phyloP scores from a whole-genome alignment of 1,140 invertebrate genomes.

The Elysia chlorotica region DNA sequence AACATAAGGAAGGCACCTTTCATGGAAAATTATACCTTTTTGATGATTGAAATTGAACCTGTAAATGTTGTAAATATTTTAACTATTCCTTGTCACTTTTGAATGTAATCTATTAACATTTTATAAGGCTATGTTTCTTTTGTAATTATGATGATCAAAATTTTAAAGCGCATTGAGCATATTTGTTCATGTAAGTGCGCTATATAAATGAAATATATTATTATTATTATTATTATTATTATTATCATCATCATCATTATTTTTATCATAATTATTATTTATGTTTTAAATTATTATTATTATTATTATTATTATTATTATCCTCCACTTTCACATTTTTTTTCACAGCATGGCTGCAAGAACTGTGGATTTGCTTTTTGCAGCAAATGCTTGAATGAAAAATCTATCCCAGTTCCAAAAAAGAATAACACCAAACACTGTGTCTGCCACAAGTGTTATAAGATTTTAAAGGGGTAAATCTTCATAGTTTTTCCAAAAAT shows the following conservation, averaged over 20 bases:
- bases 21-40: no score
- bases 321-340: not conserved
- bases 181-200: not conserved
- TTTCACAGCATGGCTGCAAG: slow-evolving; percentile 53
- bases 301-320: not conserved
- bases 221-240: not conserved
- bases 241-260: not conserved
- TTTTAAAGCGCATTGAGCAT: not conserved
- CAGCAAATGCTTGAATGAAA: slow-evolving; percentile 52
- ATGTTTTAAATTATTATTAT: not conserved
- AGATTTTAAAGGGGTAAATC: slow-evolving; percentile 47
- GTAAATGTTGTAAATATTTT: no score
- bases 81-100: no score
- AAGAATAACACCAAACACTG: slow-evolving; percentile 51
- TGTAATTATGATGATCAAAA: no score
- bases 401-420: slow-evolving; percentile 46
- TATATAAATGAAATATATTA: not conserved
- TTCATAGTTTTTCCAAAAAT: no score
- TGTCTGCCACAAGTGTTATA: slow-evolving; percentile 56
- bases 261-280: not conserved
- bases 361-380: slow-evolving; percentile 63
- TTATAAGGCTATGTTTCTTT: no score
- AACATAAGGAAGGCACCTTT: no score
- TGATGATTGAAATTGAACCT: no score
- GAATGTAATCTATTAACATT: no score